Evolutionary conservation across 2,113 vertebrate species (phyloP), one percentile per base, ranked within the genome.

Genomic region (Callaeas wilsoni): DNA sequence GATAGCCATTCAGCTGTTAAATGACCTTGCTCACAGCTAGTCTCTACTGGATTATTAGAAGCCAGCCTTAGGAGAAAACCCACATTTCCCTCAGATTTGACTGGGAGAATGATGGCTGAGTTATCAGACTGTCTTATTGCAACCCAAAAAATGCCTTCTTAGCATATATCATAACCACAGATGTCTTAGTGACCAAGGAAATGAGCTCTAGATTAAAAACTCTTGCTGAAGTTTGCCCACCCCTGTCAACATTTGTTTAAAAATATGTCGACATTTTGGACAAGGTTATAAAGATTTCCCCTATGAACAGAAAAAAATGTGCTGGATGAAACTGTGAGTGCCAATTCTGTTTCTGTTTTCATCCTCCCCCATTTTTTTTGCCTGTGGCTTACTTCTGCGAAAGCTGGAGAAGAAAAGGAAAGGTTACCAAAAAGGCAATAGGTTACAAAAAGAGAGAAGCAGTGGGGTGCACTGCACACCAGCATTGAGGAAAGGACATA

Each of bases 1-100:
- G 90, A 94, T 70, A 75, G 52, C 47, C 63, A 57, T 62, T 87
- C 7, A 0, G 64, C 57, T 95, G 83, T 75, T 88, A 95, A 93
- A 96, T 79, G 92, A 92, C 94, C 88, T 96, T 95, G 94, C 90
- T 88, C 62, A 90, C 68, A 96, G 96, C 86, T 84, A 92, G 64
- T 82, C 65, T 95, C 77, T 64, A 26, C 27, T 79, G 80, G 65
- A 70, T 83, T 93, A 67, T 94, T 83, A 78, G 68, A 92, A 84
- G 63, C 12, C n/a, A 93, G 62, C 62, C 57, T 78, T 42, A 89
- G 69, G 42, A 97, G 46, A 26, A 93, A 93, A 84, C 8, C 29
- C 65, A 35, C 62, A 82, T 87, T 92, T 96, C n/a, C 56, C 71
- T 90, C 33, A 62, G 68, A 84, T 89, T 90, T 78, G 37, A 87